Percentiles rank a stretch among this genome's conserved stretches.
Conservation (phyloP, 1,140 invertebrate species). For the Mercenaria mercenaria region DNA sequence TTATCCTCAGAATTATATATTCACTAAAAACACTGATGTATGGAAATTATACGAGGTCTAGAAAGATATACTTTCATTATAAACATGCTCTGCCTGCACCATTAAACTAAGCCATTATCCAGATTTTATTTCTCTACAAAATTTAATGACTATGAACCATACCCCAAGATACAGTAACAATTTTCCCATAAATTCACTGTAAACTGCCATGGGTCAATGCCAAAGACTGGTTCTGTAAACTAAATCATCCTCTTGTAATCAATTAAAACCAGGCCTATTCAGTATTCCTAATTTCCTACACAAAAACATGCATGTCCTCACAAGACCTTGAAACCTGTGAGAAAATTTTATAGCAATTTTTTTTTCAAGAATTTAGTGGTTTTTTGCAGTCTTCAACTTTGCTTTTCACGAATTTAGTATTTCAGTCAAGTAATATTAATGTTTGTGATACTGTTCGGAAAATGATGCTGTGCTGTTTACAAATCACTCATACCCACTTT, state of each 20-base stretch:
- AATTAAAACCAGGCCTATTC: conserved; percentile 3
- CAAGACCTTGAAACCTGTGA: background rate
- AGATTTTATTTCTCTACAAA: background rate
- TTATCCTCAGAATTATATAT: too few species aligned
- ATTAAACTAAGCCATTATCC: background rate
- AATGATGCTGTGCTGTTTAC: too few species aligned
- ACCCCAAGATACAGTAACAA: background rate
- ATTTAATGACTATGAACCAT: background rate
- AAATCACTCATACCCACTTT: too few species aligned
- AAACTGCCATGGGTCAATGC: conserved; percentile 5
- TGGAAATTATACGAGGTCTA: too few species aligned
- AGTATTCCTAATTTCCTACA: background rate
- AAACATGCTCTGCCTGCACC: background rate
- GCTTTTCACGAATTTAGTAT: too few species aligned
- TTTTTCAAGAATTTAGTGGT: too few species aligned
- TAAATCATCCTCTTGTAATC: conserved; percentile 26
- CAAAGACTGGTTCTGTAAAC: background rate
- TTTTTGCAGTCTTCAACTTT: too few species aligned
- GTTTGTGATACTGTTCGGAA: too few species aligned
- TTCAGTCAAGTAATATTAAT: too few species aligned
- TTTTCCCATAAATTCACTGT: conserved; percentile 16
- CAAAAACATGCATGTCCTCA: background rate
- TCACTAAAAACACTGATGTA: too few species aligned
- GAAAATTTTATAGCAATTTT: too few species aligned
- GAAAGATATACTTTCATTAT: background rate